phyloP scores from a whole-genome alignment of 2,888 invertebrate species.

The Koerneria pararmatus region DNA sequence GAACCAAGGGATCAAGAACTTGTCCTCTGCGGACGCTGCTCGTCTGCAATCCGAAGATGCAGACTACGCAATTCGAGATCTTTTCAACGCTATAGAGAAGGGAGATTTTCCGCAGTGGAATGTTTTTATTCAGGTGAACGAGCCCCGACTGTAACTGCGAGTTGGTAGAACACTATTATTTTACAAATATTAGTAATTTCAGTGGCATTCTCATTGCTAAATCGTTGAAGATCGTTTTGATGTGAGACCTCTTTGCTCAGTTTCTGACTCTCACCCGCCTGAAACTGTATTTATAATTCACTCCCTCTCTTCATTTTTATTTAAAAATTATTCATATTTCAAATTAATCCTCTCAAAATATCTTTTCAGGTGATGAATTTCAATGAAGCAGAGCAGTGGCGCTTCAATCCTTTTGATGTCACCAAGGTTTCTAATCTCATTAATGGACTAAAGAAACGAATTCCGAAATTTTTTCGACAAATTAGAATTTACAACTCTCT shows the following conservation, averaged over 20 bases:
- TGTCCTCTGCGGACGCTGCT: conserved; percentile 41
- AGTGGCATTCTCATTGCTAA: neutral
- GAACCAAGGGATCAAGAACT: conserved; percentile 53
- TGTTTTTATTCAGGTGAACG: conserved; percentile 59
- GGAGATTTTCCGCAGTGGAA: conserved; percentile 63
- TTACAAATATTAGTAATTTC: neutral
- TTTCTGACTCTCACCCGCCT: neutral
- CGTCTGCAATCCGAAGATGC: conserved; percentile 55
- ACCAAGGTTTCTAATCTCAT: conserved; percentile 58
- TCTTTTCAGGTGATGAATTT: conserved; percentile 62
- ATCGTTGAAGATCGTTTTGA: neutral
- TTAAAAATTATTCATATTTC: neutral
- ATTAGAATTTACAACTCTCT: too few relatives aligned
- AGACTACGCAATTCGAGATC: conserved; percentile 61
- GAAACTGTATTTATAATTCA: neutral
- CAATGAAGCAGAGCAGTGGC: conserved; percentile 61
- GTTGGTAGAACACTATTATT: too few relatives aligned
- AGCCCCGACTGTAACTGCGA: neutral
- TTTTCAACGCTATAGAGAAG: conserved; percentile 61
- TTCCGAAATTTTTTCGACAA: neutral
- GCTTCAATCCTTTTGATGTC: conserved; percentile 64
- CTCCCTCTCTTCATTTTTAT: conserved; percentile 2
- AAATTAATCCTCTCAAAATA: too few relatives aligned
- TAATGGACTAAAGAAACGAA: neutral
- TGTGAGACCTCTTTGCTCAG: neutral